phyloP scores from a whole-genome alignment of 2,888 invertebrate genomes.

The Synergus umbraculus region DNA sequence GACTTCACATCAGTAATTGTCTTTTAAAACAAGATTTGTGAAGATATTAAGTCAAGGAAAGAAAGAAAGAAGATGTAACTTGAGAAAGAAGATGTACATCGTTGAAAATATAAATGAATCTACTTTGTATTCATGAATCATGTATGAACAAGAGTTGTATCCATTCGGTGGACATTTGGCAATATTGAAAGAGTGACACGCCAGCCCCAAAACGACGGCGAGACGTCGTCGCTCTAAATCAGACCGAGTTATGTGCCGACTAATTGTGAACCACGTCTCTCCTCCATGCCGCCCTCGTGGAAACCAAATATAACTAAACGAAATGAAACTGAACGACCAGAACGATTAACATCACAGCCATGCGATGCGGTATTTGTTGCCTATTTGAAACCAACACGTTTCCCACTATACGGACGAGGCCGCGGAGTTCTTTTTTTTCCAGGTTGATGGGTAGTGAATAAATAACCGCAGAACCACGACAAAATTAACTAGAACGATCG shows the following conservation, averaged over 20 bases:
- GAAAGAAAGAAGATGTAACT: slow-evolving; percentile 39
- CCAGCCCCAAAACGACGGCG: slow-evolving; percentile 45
- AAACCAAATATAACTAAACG: slow-evolving; percentile 76
- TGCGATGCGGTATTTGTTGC: slow-evolving; percentile 36
- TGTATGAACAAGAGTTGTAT: slow-evolving; percentile 3
- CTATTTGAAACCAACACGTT: slow-evolving; percentile 16
- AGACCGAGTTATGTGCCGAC: slow-evolving; percentile 75
- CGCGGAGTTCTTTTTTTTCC: neutral
- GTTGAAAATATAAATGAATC: slow-evolving; percentile 3
- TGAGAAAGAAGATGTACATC: neutral
- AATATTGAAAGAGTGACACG: slow-evolving; percentile 57
- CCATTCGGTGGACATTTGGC: neutral
- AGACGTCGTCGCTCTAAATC: slow-evolving; percentile 70
- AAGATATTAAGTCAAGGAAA: neutral
- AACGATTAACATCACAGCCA: slow-evolving; percentile 71
- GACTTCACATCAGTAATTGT: neutral
- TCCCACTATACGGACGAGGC: neutral
- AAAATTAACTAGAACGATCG: slow-evolving; percentile 47
- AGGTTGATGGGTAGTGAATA: slow-evolving; percentile 40
- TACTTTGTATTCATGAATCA: slow-evolving; percentile 5
- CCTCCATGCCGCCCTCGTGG: slow-evolving; percentile 62
- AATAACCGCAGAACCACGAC: slow-evolving; percentile 43
- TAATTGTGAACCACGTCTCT: slow-evolving; percentile 73
- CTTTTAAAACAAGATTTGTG: neutral
- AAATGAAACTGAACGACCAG: slow-evolving; percentile 70